Evolutionary conservation across 2,888 invertebrate species (phyloP), one percentile per base, ranked within the genome.

Genomic region (Oasisia sp.): DNA sequence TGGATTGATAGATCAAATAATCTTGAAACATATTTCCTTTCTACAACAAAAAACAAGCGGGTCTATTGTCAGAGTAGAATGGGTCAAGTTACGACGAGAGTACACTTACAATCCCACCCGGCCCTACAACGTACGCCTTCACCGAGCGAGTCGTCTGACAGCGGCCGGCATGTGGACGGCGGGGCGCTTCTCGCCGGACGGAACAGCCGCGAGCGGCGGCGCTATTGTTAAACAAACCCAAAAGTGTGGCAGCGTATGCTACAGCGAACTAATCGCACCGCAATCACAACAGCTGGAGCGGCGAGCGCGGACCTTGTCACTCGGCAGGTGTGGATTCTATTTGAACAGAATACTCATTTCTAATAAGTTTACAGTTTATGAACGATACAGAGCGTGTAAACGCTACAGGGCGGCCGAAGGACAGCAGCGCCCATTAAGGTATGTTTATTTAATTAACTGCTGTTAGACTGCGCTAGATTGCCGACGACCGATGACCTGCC

Each of bases 221-320:
- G 74, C 74, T 74, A 74, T 74, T 74, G 74, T 74, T 74, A 74
- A 74, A 74, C 74, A 74, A 74, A 74, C 74, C 74, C 74, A 74
- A 74, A 74, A 74, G 74, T 74, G 74, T 74, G 74, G 74, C 74
- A 74, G 74, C 27, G 27, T 74, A 74, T 74, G 74, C 74, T n/a
- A 27, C 74, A 27, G 74, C 74, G 74, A 74, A 74, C 74, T 74
- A 74, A 74, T 74, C 74, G 74, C 74, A 74, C 74, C 27, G 74
- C 74, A 74, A 74, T 74, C 74, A 74, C 74, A 74, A 19, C 74
- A 74, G 74, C 74, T 74, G 74, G 74, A 74, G 74, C 74, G 14
- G 74, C n/a, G 74, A 19, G 27, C 19, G 56, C 74, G 74, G 74
- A 74, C 27, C 3, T 74, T 74, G 74, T 74, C 74, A 74, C 74